phyloP scores from a whole-genome alignment of 2,888 invertebrate species.

The Epinotia bilunana region DNA sequence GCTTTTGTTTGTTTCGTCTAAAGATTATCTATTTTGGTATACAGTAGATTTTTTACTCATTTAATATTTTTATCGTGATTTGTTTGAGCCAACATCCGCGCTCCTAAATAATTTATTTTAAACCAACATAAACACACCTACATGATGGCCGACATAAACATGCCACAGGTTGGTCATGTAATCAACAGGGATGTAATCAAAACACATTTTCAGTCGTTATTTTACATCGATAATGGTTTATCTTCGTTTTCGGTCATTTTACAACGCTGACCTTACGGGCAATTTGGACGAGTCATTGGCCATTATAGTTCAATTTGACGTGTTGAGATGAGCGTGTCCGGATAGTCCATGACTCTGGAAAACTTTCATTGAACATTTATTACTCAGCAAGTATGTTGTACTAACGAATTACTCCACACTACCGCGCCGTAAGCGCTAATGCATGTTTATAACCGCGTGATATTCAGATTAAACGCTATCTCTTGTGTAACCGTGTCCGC shows the following conservation, averaged over 20 bases:
- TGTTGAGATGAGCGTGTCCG: constrained; percentile 52
- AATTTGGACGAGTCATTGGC: constrained; percentile 15
- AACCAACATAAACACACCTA: constrained; percentile 15
- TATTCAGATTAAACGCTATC: constrained; percentile 80
- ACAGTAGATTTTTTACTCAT: not conserved
- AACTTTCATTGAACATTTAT: constrained; percentile 50
- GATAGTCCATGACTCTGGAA: constrained; percentile 63
- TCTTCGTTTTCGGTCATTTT: not conserved
- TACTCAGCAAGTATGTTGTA: constrained; percentile 33
- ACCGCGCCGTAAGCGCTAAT: constrained; percentile 61
- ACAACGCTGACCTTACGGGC: constrained; percentile 10
- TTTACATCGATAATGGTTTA: not conserved
- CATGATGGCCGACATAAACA: constrained; percentile 21
- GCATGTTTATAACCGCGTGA: constrained; percentile 76
- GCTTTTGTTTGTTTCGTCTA: constrained; percentile 10
- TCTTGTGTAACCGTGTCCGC: constrained; percentile 70
- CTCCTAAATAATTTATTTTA: constrained; percentile 7
- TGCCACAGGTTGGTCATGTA: constrained; percentile 41
- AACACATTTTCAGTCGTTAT: constrained; percentile 3
- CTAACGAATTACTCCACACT: constrained; percentile 39
- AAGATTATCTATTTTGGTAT: constrained; percentile 6
- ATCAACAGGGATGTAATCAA: constrained; percentile 33
- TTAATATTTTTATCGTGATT: not conserved
- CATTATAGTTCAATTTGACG: constrained; percentile 39
- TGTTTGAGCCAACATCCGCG: not conserved